Evolutionary conservation across 2,888 invertebrate species (phyloP), one percentile per base, ranked within the genome.

Genomic region (Actias luna): DNA sequence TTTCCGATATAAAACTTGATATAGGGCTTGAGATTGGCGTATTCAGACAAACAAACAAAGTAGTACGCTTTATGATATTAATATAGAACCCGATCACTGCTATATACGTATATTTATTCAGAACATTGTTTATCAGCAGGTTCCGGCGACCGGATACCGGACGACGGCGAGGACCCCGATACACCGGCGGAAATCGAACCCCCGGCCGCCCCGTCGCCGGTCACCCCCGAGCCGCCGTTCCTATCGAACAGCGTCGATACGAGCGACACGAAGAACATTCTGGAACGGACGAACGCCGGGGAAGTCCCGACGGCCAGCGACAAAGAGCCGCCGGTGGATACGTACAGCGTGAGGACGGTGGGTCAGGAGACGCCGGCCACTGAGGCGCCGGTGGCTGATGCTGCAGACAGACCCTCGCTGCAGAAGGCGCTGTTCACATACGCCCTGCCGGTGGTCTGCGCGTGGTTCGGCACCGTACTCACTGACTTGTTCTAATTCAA

Each of bases 381-480:
- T 61, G 83, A 83, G 14, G 78, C 83, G 58, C 84, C 88, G 1
- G 80, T 84, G 0, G 76, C 84, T 14, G 84, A 69, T 36, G 83
- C 90, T 58, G 93, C 92, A 0, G 84, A 88, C 2, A 73, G 85
- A 1, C 93, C 89, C 64, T 93, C 95, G 16, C 83, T 96, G 4
- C 93, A 93, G 14, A 93, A 93, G 68, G 96, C 96, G 31, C 87
- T 97, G 59, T 92, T 96, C 75, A 94, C 96, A 59, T 97, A 97
- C 88, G 93, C 97, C 67, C 89, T 97, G 82, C 97, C 97, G 4
- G 95, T 97, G 52, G 96, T 96, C 72, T 95, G 97, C 86, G 96
- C 96, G 79, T 97, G 97, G 97, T 96, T 97, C 88, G 97, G 96
- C 65, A 95, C 96, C 69, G 95, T 96, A 76, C 94, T 97, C 84